Percentiles rank a stretch among this genome's conserved stretches.
These are phyloP conservation scores for Zoanthus sociatus DNA, from an alignment of 92 coral and sea anemone genomes.

Conservation along the genomic window DNA sequence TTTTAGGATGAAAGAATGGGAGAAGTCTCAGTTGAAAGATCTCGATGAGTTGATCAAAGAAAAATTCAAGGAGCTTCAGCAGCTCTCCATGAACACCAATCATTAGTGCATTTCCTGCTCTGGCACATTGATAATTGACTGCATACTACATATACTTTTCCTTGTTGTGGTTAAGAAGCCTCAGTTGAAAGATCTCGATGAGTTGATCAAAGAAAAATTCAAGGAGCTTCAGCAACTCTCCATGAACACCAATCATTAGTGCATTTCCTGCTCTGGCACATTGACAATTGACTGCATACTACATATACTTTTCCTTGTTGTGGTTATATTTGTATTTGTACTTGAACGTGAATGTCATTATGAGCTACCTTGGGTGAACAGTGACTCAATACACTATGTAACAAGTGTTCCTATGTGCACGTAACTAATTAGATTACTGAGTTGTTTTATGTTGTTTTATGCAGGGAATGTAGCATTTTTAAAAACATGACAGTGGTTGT, in stretches of 20 bases:
- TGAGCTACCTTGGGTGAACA: conserved; percentile 9
- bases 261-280: conserved; percentile 23
- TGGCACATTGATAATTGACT: too few species aligned
- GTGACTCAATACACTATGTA: neutral
- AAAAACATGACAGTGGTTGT: too few species aligned
- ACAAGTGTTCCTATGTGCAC: neutral
- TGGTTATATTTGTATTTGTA: neutral
- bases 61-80: conserved; percentile 25
- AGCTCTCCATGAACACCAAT: neutral
- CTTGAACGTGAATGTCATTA: neutral
- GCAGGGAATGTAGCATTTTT: too few species aligned
- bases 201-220: conserved; percentile 25
- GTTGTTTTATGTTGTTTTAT: too few species aligned
- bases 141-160: too few species aligned
- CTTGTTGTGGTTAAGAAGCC: neutral
- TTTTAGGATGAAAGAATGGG: neutral
- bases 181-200: conserved; percentile 22
- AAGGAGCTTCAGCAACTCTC: conserved; percentile 22
- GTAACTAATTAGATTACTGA: too few species aligned
- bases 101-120: neutral
- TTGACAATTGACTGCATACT: conserved; percentile 23
- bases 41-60: conserved; percentile 25
- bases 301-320: conserved; percentile 17
- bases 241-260: neutral
- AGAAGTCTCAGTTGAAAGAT: conserved; percentile 33